phyloP scores from a whole-genome alignment of 2,797 vertebrate species.

The Chelidonichthys spinosus region DNA sequence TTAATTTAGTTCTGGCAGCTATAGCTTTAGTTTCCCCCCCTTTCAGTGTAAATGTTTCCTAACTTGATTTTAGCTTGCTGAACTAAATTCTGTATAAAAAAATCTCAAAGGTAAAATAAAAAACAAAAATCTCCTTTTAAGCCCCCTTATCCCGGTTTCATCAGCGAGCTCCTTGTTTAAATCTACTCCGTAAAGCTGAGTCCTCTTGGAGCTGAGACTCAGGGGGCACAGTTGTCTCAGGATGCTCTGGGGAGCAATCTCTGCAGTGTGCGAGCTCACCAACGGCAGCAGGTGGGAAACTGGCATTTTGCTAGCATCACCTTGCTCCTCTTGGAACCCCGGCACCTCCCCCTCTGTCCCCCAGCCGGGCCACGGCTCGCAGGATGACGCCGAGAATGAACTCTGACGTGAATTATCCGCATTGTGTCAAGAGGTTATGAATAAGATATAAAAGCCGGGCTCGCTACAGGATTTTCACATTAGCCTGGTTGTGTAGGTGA shows the following conservation, averaged over 20 bases:
- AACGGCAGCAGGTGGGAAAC: slow-evolving; percentile 87
- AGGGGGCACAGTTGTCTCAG: slow-evolving; percentile 75
- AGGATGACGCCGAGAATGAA: slow-evolving; percentile 87
- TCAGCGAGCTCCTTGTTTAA: slow-evolving; percentile 86
- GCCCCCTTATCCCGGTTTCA: slow-evolving; percentile 78
- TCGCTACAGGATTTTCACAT: slow-evolving; percentile 91
- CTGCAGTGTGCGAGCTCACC: slow-evolving; percentile 87
- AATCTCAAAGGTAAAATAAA: background rate
- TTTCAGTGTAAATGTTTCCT: too few relatives aligned
- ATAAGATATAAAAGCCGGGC: slow-evolving; percentile 92
- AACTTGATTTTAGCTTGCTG: slow-evolving; percentile 6
- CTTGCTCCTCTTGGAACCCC: slow-evolving; percentile 81
- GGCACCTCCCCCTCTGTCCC: slow-evolving; percentile 72
- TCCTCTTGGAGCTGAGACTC: slow-evolving; percentile 82
- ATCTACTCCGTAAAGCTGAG: slow-evolving; percentile 77
- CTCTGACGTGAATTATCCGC: slow-evolving; percentile 87
- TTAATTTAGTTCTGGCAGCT: too few relatives aligned
- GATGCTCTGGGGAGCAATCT: slow-evolving; percentile 85
- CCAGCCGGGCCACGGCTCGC: slow-evolving; percentile 81
- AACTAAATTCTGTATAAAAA: background rate
- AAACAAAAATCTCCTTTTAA: slow-evolving; percentile 31
- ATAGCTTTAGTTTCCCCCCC: too few relatives aligned
- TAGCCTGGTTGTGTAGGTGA: slow-evolving; percentile 75
- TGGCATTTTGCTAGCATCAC: slow-evolving; percentile 82
- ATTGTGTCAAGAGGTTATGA: slow-evolving; percentile 88